phyloP scores from a whole-genome alignment of 2,113 vertebrate species.

The Rafetus swinhoei region DNA sequence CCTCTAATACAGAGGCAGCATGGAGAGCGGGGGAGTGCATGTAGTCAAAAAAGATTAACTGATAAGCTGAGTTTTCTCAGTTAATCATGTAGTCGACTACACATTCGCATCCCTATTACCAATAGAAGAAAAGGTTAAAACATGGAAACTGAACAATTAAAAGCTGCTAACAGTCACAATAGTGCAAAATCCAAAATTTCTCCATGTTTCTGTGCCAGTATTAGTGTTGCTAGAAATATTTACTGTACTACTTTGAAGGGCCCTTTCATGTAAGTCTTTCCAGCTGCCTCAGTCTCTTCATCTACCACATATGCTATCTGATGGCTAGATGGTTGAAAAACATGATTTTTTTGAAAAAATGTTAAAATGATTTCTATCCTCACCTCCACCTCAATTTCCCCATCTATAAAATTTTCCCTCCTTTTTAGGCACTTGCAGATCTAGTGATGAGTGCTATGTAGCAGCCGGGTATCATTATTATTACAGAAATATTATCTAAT shows the following conservation, averaged over 20 bases:
- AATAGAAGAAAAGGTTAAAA: constrained; percentile 2
- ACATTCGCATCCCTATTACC: not conserved
- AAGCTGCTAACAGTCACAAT: constrained; percentile 14
- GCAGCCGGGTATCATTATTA: not conserved
- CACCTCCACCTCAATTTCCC: not conserved
- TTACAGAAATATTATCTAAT: not conserved
- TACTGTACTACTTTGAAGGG: not conserved
- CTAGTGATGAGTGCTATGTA: not conserved
- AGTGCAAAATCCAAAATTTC: not conserved
- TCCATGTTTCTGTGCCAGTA: not conserved
- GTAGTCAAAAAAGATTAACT: too few species aligned
- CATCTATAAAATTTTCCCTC: not conserved
- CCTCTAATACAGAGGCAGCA: too few species aligned
- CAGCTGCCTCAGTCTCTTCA: constrained; percentile 10
- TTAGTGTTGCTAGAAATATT: not conserved
- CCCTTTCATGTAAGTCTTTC: constrained; percentile 1
- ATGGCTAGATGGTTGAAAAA: not conserved
- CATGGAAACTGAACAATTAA: not conserved
- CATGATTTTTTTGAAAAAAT: constrained; percentile 14
- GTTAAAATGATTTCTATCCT: not conserved
- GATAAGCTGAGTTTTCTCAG: too few species aligned
- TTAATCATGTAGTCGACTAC: too few species aligned
- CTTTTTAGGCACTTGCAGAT: not conserved
- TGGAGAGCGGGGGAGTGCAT: too few species aligned
- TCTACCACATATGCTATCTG: not conserved